Evolutionary conservation across 2,888 invertebrate species (phyloP).

Genomic region (Heliconius erato): DNA sequence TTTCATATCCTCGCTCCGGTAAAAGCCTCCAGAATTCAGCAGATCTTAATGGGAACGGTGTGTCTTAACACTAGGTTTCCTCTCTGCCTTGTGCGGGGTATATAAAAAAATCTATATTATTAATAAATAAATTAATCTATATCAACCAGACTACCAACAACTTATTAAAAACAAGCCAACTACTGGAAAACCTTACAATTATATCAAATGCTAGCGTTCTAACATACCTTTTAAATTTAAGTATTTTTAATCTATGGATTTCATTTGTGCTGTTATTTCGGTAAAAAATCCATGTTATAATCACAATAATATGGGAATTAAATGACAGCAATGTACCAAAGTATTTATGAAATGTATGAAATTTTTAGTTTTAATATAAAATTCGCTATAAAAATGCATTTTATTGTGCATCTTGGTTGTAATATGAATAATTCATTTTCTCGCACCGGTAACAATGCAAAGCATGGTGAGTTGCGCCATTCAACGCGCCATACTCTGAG

Average conservation of each 20-base stretch:
- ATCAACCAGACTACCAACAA: background rate
- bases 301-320: background rate
- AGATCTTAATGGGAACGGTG: too few relatives aligned
- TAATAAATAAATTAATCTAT: background rate
- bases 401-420: background rate
- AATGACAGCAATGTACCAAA: background rate
- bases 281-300: background rate
- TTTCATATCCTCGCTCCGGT: too few relatives aligned
- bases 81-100: background rate
- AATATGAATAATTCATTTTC: background rate
- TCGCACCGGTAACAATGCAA: too few relatives aligned
- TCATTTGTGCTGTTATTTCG: background rate
- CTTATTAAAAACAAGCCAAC: slow-evolving; percentile 18
- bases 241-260: slow-evolving; percentile 23
- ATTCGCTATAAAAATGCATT: background rate
- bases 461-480: too few relatives aligned
- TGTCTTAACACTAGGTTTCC: too few relatives aligned
- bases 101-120: background rate
- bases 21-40: too few relatives aligned
- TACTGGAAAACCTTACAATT: slow-evolving; percentile 14
- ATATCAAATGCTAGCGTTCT: slow-evolving; percentile 29
- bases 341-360: background rate
- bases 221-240: slow-evolving; percentile 8
- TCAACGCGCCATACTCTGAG: too few relatives aligned
- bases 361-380: background rate